These are phyloP conservation scores for Notothenia rossii DNA, from an alignment of 2,113 vertebrate species.

Conservation along the genomic window DNA sequence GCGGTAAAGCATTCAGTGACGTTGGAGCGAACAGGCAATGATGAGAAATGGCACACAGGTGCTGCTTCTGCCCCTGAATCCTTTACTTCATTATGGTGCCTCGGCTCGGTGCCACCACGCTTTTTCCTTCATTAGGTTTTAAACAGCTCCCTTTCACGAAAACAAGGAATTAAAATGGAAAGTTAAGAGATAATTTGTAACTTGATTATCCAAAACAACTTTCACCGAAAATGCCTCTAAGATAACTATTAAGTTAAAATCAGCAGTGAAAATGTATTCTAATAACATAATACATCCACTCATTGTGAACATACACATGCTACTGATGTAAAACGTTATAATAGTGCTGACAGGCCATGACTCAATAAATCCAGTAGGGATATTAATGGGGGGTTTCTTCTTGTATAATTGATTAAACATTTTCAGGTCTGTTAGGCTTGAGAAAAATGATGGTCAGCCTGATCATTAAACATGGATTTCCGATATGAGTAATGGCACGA, in stretches of 20 bases:
- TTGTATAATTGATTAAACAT: constrained; percentile 77
- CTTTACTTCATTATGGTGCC: constrained; percentile 65
- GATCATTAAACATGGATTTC: constrained; percentile 77
- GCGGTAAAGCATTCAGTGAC: constrained; percentile 69
- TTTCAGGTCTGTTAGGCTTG: constrained; percentile 67
- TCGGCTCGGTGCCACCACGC: constrained; percentile 12
- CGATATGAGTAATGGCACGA: constrained; percentile 65
- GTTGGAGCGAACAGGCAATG: constrained; percentile 71
- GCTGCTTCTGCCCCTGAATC: constrained; percentile 59
- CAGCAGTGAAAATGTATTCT: not conserved
- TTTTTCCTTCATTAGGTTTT: constrained; percentile 57
- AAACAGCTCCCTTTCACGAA: constrained; percentile 27
- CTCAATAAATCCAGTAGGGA: constrained; percentile 51
- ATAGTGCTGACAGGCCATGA: constrained; percentile 48
- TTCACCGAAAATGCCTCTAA: constrained; percentile 12
- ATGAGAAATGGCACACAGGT: constrained; percentile 83
- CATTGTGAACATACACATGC: constrained; percentile 1
- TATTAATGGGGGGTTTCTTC: constrained; percentile 61
- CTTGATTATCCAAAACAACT: not conserved
- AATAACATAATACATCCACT: constrained; percentile 6
- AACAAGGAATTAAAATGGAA: constrained; percentile 31
- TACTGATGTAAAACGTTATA: constrained; percentile 39
- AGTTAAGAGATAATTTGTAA: constrained; percentile 5
- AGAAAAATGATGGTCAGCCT: constrained; percentile 65
- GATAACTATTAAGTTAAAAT: not conserved